Evolutionary conservation across 2,888 invertebrate genomes (phyloP), one percentile per base, ranked within the genome.

Genomic region (Drosophila macrospina): DNA sequence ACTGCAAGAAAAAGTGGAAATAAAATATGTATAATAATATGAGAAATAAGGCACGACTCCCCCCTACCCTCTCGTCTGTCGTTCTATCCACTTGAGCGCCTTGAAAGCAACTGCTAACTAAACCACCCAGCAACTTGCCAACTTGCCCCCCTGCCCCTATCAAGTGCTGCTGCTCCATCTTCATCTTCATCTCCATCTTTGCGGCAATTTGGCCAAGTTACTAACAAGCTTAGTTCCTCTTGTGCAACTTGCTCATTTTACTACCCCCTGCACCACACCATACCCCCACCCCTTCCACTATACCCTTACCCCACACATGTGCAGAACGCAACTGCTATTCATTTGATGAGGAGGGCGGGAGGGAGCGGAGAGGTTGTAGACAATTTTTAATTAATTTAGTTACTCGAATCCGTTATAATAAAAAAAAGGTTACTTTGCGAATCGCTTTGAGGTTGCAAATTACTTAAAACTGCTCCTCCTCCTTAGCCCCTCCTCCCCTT

Each of bases 21-120:
- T 79, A 83, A 83, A 80, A 81, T 81, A 83, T 86, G 75, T 84
- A 86, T 76, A 80, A 83, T 83, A 81, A 84, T 80, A 81, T 81
- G 80, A 69, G 78, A 60, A 85, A 86, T 83, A 78, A 75, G 75
- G 80, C 77, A 20, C n/a, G n/a, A n/a, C 24, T 5, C 42, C 11
- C 32, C 7, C 42, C 15, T 10, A 24, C 20, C 47, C 42, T 20
- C 20, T 20, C 20, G 3, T 20, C 1, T 20, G 3, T 3, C 20
- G 52, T 32, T 13, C 36, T 8, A 5, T 13, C n/a, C 59, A 51
- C 32, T 34, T 13, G 32, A 45, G 28, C 20, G 15, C 5, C 20
- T 28, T 39, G 51, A 8, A 41, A 28, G 26, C 30, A 26, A 44
- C 28, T 42, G 55, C 69, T 70, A 60, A 60, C 66, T 60, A 65